phyloP scores from a whole-genome alignment of 2,113 vertebrate species.

The Plestiodon gilberti region DNA sequence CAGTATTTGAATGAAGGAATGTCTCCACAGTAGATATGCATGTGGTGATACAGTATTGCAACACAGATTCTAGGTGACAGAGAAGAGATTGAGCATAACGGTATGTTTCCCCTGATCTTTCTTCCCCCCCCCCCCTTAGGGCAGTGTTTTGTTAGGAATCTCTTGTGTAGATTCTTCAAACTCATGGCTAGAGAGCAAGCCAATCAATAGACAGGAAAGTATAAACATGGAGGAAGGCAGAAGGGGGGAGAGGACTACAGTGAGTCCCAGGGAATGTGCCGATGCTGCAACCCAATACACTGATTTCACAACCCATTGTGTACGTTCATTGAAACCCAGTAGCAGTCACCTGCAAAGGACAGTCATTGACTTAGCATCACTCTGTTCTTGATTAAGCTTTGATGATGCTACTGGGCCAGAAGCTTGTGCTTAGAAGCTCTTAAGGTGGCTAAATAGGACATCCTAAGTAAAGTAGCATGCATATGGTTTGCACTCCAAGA shows the following conservation, averaged over 20 bases:
- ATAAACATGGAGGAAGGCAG: slow-evolving; percentile 61
- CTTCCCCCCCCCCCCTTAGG: slow-evolving; percentile 20
- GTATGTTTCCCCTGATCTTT: background rate
- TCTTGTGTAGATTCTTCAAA: slow-evolving; percentile 33
- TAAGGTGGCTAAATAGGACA: background rate
- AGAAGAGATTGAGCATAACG: rapidly evolving
- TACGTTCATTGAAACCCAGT: background rate
- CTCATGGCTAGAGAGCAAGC: slow-evolving; percentile 49
- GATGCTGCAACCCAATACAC: slow-evolving; percentile 51
- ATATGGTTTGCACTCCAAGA: background rate
- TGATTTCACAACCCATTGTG: slow-evolving; percentile 55
- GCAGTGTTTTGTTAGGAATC: slow-evolving; percentile 59
- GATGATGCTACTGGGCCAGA: background rate
- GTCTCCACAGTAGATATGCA: background rate
- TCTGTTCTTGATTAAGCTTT: background rate
- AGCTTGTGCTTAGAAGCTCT: background rate
- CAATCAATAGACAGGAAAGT: slow-evolving; percentile 56
- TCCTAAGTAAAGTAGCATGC: too few relatives aligned
- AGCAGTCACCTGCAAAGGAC: background rate
- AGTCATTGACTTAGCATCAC: background rate
- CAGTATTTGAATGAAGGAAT: rapidly evolving
- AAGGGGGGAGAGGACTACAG: slow-evolving; percentile 47
- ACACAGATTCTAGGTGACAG: background rate
- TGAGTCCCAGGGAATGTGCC: slow-evolving; percentile 67
- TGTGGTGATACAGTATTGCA: background rate